Conservation (phyloP, 2,113 vertebrate species). For the Mionectes macconnelli region DNA sequence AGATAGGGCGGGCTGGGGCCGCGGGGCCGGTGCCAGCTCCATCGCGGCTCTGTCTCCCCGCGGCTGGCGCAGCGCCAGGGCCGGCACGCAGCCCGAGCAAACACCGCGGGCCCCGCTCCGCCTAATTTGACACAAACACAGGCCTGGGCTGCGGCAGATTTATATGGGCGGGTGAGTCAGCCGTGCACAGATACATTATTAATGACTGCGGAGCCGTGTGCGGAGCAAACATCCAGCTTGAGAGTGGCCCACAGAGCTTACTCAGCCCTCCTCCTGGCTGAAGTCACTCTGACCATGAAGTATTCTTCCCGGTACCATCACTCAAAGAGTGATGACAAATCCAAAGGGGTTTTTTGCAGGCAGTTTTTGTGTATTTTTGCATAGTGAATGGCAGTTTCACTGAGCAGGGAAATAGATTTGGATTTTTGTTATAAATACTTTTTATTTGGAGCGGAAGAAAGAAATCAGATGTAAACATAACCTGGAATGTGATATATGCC, state of each 20-base stretch:
- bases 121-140: neutral
- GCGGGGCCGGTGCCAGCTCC: neutral
- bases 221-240: rapidly evolving
- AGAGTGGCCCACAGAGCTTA: neutral
- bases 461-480: neutral
- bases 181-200: neutral
- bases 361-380: neutral
- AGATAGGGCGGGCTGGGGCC: neutral
- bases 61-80: neutral
- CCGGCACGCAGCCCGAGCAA: neutral
- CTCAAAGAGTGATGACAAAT: constrained; percentile 35
- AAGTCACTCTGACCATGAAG: neutral
- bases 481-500: neutral
- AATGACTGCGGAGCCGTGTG: neutral
- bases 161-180: neutral
- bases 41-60: neutral
- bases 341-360: neutral
- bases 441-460: neutral
- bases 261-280: constrained; percentile 7
- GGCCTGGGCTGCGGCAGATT: neutral
- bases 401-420: neutral
- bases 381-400: neutral
- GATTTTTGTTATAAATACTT: neutral
- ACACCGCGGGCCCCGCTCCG: neutral
- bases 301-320: constrained; percentile 22